Base-by-base conservation (phyloP, 2,888 invertebrate genomes). In the Cephus sareptanus region DNA sequence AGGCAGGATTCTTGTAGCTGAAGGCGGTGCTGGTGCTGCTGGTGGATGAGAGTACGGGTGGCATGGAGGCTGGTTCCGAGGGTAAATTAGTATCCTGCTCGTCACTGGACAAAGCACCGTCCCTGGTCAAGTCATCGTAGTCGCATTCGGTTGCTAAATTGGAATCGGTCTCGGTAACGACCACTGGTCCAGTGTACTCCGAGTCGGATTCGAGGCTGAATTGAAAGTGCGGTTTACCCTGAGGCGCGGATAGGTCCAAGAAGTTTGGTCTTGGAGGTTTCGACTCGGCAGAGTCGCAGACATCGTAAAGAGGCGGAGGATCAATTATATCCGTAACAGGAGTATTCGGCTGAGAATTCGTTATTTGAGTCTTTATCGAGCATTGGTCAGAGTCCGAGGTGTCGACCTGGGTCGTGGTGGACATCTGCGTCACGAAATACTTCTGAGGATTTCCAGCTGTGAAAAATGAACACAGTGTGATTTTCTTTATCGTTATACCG, bases 1-100 rank as follows among this genome's bases (percentile, higher is more conserved):
- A 96, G 69, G 94, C 93, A 0, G 96, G 96, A 87, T 94, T 96
- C 77, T 95, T 94, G 89, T 96, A 94, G 86, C 95, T 95, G 91
- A 96, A 96, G 80, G 93, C 92, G 2, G 90, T 88, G 12, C 85
- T 85, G 31, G 87, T 86, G 77, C 84, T 87, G 81, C 90, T 91
- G 35, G 89, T 86, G n/a, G 92, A 85, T 1, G 88, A 85, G 23
- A 89, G 91, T 75, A 93, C 90, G 76, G 93, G 93, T 34, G 93
- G 93, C 93, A 93, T 93, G 77, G 93, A 94, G 73, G 92, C 92
- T 12, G 94, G 94, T 84, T 94, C 93, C 78, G 92, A 91, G 3
- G 93, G 92, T 79, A 92, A 91, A 83, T 92, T 92, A 83, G 92
- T 92, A 82, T 90, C 89, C 81, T 92, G 85, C 23, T 89, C 89